Base-by-base conservation (phyloP, 2,888 invertebrate genomes). In the Mimumesa dahlbomi region DNA sequence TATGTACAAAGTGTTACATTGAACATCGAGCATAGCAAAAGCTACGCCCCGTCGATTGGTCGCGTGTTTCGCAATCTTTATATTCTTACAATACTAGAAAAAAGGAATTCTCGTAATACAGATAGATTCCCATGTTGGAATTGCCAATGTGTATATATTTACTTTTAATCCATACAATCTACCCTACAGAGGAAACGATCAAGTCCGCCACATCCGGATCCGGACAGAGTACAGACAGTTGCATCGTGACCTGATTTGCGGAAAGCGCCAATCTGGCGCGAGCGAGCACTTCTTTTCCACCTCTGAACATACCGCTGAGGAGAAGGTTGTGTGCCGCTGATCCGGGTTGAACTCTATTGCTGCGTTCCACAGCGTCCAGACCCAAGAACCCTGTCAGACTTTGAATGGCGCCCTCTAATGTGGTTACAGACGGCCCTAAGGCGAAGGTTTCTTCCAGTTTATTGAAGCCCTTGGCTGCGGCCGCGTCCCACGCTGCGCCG, bases 361-460 rank as follows among this genome's bases (percentile, higher is more conserved):
- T 94, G 36, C 96, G 91, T 87, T 97, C 97, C 50, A 95, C 95
- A 0, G 97, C 94, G 81, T 95, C 95, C 88, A 98, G 91, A 0
- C 97, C 97, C 76, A 97, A 91, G 88, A 95, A 96, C 83, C 93
- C 93, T 3, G 95, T 91, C 50, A 97, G 94, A 86, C 94, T 96
- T 85, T 94, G 94, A 1, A 97, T 95, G 0, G 97, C 97, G 81
- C 95, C 95, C 83, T 96, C 95, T 31, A 98, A 88, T 11, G 94
- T 94, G 68, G 92, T 93, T 77, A 96, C 94, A 2, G 94, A 93
- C 0, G 96, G 94, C 6, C 87, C 88, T 14, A 99, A 91, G 0
- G 95, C 95, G 88, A 96, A 99, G 0, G 98, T 98, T 82, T 99
- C 98, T 81, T 97, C 97, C 6, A 96, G 92, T 90, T 97, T 97